Percentiles rank a stretch among this genome's conserved stretches.
Evolutionary conservation across 1,140 invertebrate species (phyloP).

Genomic region (Neodiprion virginianus): DNA sequence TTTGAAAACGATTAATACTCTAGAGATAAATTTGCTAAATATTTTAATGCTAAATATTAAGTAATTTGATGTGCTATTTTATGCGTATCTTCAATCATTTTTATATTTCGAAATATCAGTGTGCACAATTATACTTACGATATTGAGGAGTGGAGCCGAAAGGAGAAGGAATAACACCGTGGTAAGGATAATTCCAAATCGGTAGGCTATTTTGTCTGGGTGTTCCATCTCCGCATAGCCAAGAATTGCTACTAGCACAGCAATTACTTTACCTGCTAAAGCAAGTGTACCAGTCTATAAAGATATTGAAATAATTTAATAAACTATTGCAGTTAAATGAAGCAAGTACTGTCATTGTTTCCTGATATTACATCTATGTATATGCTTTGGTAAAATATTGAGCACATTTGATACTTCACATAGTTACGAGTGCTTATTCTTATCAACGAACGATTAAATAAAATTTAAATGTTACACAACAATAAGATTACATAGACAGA

Average conservation of each 20-base stretch:
- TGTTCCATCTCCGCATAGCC: constrained; percentile 70
- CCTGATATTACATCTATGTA: no score
- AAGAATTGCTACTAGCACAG: constrained; percentile 66
- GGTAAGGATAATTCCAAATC: constrained; percentile 75
- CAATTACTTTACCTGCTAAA: constrained; percentile 59
- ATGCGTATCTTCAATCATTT: no score
- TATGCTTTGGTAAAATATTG: no score
- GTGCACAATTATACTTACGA: constrained; percentile 64
- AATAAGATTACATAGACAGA: constrained; percentile 15
- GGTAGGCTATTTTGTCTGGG: constrained; percentile 68
- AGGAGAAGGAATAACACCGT: constrained; percentile 72
- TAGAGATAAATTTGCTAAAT: no score
- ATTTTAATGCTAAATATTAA: no score
- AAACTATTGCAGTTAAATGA: neutral
- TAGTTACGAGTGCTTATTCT: no score
- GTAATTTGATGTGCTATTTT: no score
- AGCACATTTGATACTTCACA: no score
- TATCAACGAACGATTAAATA: neutral
- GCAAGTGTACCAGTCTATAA: constrained; percentile 40
- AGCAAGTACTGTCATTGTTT: no score
- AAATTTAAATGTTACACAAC: constrained; percentile 3
- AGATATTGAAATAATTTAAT: neutral
- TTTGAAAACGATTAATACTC: no score
- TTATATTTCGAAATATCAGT: neutral
- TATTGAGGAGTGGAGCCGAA: constrained; percentile 72